Conservation (phyloP, 2,113 vertebrate genomes). For the Tretioscincus oriximinensis region DNA sequence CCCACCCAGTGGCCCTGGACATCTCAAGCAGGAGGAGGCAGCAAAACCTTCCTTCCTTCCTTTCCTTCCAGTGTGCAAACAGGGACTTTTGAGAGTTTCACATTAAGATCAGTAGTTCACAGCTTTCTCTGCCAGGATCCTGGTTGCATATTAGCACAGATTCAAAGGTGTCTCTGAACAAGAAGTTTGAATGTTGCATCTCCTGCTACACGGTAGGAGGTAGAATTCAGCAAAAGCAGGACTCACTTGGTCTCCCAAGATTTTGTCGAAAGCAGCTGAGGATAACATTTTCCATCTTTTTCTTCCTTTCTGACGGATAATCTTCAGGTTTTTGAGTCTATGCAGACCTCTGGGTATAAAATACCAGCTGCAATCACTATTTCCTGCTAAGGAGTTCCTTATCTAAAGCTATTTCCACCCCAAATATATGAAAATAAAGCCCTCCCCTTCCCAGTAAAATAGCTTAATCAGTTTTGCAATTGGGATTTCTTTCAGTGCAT, state of each 20-base stretch:
- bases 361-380: constrained; percentile 8
- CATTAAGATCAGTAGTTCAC: neutral
- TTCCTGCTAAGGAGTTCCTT: constrained; percentile 21
- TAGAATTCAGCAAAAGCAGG: fast-evolving
- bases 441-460: constrained; percentile 40
- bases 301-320: neutral
- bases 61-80: no score
- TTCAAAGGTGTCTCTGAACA: neutral
- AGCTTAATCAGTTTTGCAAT: constrained; percentile 63
- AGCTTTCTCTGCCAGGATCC: neutral
- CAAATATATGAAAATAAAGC: constrained; percentile 14
- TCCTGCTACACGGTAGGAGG: neutral
- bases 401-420: constrained; percentile 1
- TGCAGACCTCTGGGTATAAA: neutral
- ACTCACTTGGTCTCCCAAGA: fast-evolving
- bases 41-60: no score
- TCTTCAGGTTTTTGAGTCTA: neutral
- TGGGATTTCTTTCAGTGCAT: constrained; percentile 63
- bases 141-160: neutral
- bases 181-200: neutral
- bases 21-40: no score
- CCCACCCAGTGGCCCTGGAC: no score
- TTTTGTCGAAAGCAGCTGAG: fast-evolving
- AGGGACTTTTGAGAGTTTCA: no score
- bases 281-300: fast-evolving